Conservation (phyloP, 2,113 vertebrate genomes). For the Canis aureus region DNA sequence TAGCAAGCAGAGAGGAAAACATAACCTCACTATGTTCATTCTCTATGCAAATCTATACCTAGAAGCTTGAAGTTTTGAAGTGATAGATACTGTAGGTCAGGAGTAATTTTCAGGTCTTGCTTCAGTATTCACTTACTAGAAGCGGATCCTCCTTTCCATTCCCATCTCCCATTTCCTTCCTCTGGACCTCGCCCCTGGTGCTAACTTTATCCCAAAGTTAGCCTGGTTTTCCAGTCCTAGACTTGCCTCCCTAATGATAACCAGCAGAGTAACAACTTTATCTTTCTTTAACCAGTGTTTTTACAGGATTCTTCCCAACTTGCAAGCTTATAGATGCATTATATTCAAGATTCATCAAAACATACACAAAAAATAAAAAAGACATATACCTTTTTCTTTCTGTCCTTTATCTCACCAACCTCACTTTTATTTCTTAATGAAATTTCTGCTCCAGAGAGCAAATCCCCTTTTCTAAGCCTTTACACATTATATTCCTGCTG, state of each 20-base stretch:
- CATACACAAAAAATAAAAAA: not conserved
- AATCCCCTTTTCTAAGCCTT: not conserved
- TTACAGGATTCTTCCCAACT: not conserved
- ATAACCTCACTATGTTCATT: not conserved
- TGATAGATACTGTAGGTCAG: not conserved
- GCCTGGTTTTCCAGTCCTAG: not conserved
- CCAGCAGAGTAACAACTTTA: not conserved
- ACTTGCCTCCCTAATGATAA: not conserved
- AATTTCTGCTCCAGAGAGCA: not conserved
- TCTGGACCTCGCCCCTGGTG: not conserved
- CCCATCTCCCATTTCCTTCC: not conserved
- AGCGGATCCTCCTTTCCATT: not conserved
- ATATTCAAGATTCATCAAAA: not conserved
- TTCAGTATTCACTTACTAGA: not conserved
- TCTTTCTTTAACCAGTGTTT: not conserved
- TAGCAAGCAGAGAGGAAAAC: not conserved
- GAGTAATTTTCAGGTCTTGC: not conserved
- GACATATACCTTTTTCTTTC: not conserved
- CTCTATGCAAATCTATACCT: not conserved
- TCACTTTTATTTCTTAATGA: slow-evolving; percentile 32
- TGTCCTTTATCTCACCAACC: not conserved
- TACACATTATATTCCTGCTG: not conserved
- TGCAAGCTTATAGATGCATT: not conserved
- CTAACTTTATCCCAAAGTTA: not conserved
- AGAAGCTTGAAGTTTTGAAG: not conserved